Percentiles rank a stretch among this genome's conserved stretches.
These are phyloP conservation scores for Lytechinus variegatus DNA, from an alignment of 35 echinoderm and acorn worm species.

Conservation along the genomic window DNA sequence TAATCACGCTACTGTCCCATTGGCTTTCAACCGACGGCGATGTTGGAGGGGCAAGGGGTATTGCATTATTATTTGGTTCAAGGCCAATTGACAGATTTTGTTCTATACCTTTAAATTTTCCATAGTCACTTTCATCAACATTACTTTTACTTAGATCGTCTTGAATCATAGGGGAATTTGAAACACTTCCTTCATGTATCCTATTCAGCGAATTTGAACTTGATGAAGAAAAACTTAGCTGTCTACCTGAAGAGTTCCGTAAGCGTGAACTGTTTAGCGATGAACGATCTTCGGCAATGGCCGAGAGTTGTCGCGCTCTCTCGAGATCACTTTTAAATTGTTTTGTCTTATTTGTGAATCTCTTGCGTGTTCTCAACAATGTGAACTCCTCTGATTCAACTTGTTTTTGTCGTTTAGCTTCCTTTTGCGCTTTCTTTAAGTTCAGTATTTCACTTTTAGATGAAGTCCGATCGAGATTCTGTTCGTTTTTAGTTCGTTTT, in stretches of 20 bases:
- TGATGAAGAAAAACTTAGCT: conserved; percentile 60
- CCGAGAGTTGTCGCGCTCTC: conserved; percentile 61
- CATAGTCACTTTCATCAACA: neutral
- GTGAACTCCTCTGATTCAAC: conserved; percentile 70
- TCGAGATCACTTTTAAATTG: conserved; percentile 74
- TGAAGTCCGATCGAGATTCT: conserved; percentile 1
- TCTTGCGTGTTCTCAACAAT: conserved; percentile 75
- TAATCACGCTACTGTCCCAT: conserved; percentile 7
- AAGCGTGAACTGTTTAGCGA: conserved; percentile 35
- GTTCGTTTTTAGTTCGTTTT: neutral
- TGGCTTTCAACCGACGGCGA: neutral
- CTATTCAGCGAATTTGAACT: conserved; percentile 69
- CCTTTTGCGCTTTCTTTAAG: conserved; percentile 70
- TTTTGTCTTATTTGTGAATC: conserved; percentile 77
- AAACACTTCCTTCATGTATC: conserved; percentile 74
- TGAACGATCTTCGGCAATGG: conserved; percentile 74
- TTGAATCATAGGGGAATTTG: neutral
- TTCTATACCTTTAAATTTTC: neutral
- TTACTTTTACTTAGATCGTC: neutral
- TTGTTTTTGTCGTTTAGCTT: conserved; percentile 58
- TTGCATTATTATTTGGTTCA: neutral
- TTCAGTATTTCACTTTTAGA: conserved; percentile 76
- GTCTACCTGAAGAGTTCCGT: conserved; percentile 50
- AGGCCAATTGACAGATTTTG: neutral
- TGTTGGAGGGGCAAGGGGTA: conserved; percentile 14